Conservation (phyloP, 2,888 invertebrate species). For the Standfussiana lucernea region DNA sequence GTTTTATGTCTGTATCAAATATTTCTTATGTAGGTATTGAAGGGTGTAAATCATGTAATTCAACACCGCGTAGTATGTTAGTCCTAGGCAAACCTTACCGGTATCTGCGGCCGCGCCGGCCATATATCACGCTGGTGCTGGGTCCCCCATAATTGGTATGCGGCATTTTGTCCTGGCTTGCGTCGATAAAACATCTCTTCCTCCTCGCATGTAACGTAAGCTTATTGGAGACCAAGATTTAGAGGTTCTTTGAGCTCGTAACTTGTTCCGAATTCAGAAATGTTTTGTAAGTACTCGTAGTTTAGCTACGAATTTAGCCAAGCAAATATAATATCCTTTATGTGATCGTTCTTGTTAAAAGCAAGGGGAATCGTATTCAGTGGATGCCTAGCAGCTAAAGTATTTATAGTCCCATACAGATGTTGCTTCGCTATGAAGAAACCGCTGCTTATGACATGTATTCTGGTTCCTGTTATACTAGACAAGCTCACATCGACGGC, state of each 20-base stretch:
- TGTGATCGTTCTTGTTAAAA: neutral
- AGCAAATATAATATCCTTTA: neutral
- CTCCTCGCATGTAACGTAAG: conserved; percentile 66
- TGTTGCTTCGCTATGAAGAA: conserved; percentile 19
- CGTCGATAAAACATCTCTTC: conserved; percentile 72
- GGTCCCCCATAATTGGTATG: conserved; percentile 73
- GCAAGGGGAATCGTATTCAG: neutral
- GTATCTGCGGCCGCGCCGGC: conserved; percentile 65
- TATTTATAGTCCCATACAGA: conserved; percentile 18
- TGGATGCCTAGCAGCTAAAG: conserved; percentile 3
- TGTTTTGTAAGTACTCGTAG: conserved; percentile 52
- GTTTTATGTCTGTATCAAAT: conserved; percentile 59
- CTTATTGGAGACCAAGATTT: conserved; percentile 66
- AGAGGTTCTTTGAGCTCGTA: conserved; percentile 52
- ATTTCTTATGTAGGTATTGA: conserved; percentile 58
- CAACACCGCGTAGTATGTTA: conserved; percentile 58
- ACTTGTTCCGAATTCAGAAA: conserved; percentile 51
- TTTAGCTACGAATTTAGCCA: conserved; percentile 8
- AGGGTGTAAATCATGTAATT: conserved; percentile 66
- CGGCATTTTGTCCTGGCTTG: conserved; percentile 70
- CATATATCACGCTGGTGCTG: conserved; percentile 66
- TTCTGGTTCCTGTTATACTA: conserved; percentile 44
- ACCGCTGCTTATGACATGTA: conserved; percentile 35
- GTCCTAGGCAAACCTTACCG: conserved; percentile 61
- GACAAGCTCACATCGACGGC: conserved; percentile 44